phyloP scores from a whole-genome alignment of 2,888 invertebrate species.

The Spodoptera exigua region DNA sequence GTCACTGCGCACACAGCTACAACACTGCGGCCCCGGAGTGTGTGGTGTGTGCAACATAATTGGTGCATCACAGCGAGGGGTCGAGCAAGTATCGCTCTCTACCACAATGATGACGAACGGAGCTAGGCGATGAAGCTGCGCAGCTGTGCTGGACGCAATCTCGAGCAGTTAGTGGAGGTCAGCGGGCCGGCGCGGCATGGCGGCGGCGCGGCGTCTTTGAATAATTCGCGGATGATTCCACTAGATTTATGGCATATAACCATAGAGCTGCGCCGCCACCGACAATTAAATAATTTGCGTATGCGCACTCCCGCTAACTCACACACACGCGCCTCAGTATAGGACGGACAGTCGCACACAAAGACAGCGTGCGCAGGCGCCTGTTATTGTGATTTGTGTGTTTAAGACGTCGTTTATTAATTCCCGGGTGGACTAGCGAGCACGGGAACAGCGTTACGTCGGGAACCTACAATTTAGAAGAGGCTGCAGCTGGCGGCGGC shows the following conservation, averaged over 20 bases:
- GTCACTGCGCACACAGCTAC: too few species aligned
- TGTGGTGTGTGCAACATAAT: too few species aligned
- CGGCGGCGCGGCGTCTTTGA: constrained; percentile 79
- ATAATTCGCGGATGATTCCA: constrained; percentile 81
- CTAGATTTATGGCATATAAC: constrained; percentile 86
- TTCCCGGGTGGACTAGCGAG: constrained; percentile 59
- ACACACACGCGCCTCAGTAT: constrained; percentile 12
- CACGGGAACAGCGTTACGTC: constrained; percentile 41
- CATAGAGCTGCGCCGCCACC: constrained; percentile 76
- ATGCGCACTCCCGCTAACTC: constrained; percentile 64
- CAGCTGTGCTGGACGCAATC: constrained; percentile 18
- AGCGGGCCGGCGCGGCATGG: constrained; percentile 27
- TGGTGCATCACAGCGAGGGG: too few species aligned
- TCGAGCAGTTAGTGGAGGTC: constrained; percentile 41
- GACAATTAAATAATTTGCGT: constrained; percentile 87
- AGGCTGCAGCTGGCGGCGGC: constrained; percentile 39
- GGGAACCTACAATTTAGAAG: constrained; percentile 61
- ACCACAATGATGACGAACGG: too few species aligned
- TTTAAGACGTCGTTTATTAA: constrained; percentile 66
- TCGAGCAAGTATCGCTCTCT: too few species aligned
- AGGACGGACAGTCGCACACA: constrained; percentile 11
- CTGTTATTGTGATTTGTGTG: constrained; percentile 75
- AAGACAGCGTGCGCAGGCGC: constrained; percentile 33
- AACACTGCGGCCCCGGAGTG: too few species aligned
- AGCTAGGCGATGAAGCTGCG: too few species aligned